Conservation (phyloP, 2,797 vertebrate species). For the Oreortyx pictus region DNA sequence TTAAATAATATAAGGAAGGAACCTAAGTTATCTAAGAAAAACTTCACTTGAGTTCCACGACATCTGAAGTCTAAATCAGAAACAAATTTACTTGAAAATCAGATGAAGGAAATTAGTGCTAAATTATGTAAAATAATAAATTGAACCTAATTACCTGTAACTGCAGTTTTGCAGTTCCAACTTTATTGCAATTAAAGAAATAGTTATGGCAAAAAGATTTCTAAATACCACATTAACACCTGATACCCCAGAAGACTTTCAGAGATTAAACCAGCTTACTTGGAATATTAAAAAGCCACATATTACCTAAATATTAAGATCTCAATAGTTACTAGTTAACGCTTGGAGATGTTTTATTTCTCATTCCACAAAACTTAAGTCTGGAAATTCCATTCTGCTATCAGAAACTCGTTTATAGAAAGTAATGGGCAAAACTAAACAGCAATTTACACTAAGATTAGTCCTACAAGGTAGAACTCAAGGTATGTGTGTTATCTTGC, state of each 20-base stretch:
- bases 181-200: background rate
- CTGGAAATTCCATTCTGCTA: background rate
- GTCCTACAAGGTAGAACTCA: background rate
- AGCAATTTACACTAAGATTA: background rate
- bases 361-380: too few species aligned
- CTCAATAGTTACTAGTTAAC: too few species aligned
- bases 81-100: background rate
- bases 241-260: background rate
- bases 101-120: background rate
- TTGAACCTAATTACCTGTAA: background rate
- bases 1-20: background rate
- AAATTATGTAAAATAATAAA: background rate
- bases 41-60: accelerated
- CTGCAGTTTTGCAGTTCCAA: background rate
- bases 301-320: background rate
- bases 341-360: too few species aligned
- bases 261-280: background rate
- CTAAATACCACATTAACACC: background rate
- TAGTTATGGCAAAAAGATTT: background rate
- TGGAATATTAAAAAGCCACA: background rate
- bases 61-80: background rate
- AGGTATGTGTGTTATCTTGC: too few species aligned
- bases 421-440: background rate
- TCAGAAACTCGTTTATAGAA: background rate
- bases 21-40: background rate